Conservation (phyloP, 1,140 invertebrate genomes). For the Platorchestia sp. region DNA sequence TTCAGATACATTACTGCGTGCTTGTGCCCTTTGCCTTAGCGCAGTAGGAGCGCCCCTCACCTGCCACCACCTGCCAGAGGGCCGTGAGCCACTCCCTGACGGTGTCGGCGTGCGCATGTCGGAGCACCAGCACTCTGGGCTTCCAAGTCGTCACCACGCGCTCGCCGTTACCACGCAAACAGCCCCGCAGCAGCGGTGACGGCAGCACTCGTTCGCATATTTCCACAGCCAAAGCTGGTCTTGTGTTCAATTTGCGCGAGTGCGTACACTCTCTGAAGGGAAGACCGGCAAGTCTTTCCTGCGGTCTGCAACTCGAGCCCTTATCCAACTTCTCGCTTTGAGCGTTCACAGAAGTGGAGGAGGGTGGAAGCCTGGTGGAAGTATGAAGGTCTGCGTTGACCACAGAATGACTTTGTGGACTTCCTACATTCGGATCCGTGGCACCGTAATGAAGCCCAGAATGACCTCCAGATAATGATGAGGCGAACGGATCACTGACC, state of each 20-base stretch:
- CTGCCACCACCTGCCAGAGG: conserved; percentile 9
- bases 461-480: background rate
- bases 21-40: background rate
- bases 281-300: background rate
- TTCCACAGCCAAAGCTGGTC: background rate
- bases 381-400: background rate
- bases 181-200: background rate
- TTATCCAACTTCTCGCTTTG: background rate
- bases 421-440: background rate
- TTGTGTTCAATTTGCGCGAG: background rate
- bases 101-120: background rate
- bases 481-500: background rate
- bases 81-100: background rate
- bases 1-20: background rate
- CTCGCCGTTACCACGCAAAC: background rate
- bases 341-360: background rate
- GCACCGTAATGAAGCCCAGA: background rate
- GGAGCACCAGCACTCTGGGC: background rate
- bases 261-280: background rate
- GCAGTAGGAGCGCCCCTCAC: background rate
- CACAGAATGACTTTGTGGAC: background rate
- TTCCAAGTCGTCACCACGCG: background rate
- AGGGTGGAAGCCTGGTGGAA: background rate
- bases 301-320: background rate
- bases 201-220: background rate